phyloP scores from a whole-genome alignment of 1,140 invertebrate genomes.

The Zaprionus capensis region DNA sequence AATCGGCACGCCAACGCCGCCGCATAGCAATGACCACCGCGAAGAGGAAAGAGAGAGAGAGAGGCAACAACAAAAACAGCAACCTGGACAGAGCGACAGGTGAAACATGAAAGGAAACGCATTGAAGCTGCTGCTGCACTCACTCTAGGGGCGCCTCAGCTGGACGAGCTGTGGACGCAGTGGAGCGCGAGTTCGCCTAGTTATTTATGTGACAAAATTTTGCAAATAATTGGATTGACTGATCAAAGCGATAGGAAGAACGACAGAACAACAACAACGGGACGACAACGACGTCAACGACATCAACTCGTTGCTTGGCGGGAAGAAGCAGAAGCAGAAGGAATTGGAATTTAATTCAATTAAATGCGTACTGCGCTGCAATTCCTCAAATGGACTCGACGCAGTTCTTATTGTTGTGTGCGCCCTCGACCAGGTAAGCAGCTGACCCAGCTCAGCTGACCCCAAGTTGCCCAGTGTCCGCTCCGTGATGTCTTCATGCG shows the following conservation, averaged over 20 bases:
- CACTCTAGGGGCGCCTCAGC: conserved; percentile 38
- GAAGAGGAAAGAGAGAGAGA: neutral
- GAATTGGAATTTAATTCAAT: conserved; percentile 84
- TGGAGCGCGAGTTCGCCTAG: conserved; percentile 55
- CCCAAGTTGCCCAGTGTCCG: conserved; percentile 4
- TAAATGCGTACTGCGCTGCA: conserved; percentile 82
- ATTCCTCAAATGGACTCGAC: conserved; percentile 74
- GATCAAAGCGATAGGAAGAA: conserved; percentile 82
- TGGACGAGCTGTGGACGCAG: neutral
- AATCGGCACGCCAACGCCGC: conserved; percentile 68
- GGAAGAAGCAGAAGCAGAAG: conserved; percentile 18
- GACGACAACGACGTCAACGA: conserved; percentile 2
- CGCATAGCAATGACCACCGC: conserved; percentile 22
- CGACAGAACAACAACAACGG: conserved; percentile 1
- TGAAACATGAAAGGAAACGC: conserved; percentile 69
- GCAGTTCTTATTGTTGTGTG: conserved; percentile 55
- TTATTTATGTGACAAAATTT: conserved; percentile 85
- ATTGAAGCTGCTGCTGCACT: conserved; percentile 8
- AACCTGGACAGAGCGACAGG: conserved; percentile 51
- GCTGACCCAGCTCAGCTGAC: conserved; percentile 56
- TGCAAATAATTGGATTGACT: conserved; percentile 84
- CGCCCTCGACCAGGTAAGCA: conserved; percentile 23
- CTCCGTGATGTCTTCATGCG: conserved; percentile 69
- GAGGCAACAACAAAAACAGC: conserved; percentile 25
- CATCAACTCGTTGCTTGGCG: neutral